These are phyloP conservation scores for Pristionchus japonicus DNA, from an alignment of 2,888 invertebrate genomes.

Conservation along the genomic window DNA sequence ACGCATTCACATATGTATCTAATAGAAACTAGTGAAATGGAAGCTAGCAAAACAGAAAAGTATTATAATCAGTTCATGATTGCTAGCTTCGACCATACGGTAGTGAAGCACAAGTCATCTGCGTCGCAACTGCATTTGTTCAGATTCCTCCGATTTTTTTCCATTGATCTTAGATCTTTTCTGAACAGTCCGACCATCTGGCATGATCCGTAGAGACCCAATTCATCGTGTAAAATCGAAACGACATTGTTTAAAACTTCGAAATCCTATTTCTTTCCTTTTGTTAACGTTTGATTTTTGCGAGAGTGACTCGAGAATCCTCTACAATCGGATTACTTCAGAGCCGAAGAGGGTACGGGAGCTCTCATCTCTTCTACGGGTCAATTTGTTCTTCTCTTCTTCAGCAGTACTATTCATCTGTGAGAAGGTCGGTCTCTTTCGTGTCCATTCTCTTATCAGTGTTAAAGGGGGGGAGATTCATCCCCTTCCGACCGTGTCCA, in stretches of 20 bases:
- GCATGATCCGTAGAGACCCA: neutral
- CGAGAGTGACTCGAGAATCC: conserved; percentile 2
- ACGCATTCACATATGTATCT: neutral
- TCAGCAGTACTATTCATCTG: conserved; percentile 14
- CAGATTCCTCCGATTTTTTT: neutral
- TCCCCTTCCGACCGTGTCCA: neutral
- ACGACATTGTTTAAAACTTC: neutral
- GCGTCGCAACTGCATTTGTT: neutral
- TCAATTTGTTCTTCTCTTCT: neutral
- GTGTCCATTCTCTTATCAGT: conserved; percentile 15
- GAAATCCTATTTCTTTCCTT: neutral
- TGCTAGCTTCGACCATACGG: neutral
- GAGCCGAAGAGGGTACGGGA: conserved; percentile 13
- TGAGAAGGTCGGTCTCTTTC: conserved; percentile 23
- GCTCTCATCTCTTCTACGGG: conserved; percentile 40
- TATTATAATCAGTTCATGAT: neutral
- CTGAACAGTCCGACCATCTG: neutral
- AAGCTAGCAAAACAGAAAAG: too few relatives aligned
- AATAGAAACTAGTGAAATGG: too few relatives aligned
- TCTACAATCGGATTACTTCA: conserved; percentile 37
- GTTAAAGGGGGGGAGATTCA: neutral
- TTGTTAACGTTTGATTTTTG: conserved; percentile 9
- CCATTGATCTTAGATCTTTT: neutral
- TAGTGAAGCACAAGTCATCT: neutral
- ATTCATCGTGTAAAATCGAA: neutral